Evolutionary conservation across 2,797 vertebrate species (phyloP), one percentile per base, ranked within the genome.

Genomic region (Pyrocephalus nanus): DNA sequence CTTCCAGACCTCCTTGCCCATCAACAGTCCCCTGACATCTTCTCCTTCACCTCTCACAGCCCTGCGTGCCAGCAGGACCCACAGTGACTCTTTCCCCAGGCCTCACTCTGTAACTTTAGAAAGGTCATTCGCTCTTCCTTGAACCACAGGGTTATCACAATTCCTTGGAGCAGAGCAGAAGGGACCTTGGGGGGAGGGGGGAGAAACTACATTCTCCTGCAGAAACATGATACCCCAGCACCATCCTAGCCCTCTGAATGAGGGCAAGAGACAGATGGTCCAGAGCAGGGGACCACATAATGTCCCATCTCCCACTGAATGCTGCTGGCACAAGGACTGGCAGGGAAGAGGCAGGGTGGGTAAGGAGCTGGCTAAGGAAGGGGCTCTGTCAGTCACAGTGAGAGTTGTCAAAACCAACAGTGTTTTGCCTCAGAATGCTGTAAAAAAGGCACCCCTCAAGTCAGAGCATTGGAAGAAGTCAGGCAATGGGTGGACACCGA

Each of bases 81-180:
- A 1, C 38, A 20, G 25, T 82, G 55, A 64, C 76, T 58, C 67
- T 47, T 66, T 23, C 69, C 27, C 6, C 29, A 84, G 55, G 69
- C 53, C 29, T 87, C 53, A 83, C 64, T 73, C 66, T 69, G 96
- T 96, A 96, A 96, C 60, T 93, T 95, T 94, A 96, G 93, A 96
- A 96, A 97, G 86, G 95, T 95, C 96, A 95, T 54, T 79, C 86
- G 40, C 64, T 83, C 38, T 88, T 94, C 16, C n/a, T 57, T 12
- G 26, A 96, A 87, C 70, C 4, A 4, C 15, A 18, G 76, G 51
- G 66, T 92, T 90, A 85, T 84, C 29, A 2, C 60, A 76, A 3
- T 78, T 84, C 85, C 90, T 79, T 12, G 2, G 20, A 60, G 32
- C 76, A 78, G 53, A 91, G 61, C 22, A 34, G 89, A 93, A 94